Conservation (phyloP, 2,797 vertebrate species). For the Enteromius unitaeniatus region DNA sequence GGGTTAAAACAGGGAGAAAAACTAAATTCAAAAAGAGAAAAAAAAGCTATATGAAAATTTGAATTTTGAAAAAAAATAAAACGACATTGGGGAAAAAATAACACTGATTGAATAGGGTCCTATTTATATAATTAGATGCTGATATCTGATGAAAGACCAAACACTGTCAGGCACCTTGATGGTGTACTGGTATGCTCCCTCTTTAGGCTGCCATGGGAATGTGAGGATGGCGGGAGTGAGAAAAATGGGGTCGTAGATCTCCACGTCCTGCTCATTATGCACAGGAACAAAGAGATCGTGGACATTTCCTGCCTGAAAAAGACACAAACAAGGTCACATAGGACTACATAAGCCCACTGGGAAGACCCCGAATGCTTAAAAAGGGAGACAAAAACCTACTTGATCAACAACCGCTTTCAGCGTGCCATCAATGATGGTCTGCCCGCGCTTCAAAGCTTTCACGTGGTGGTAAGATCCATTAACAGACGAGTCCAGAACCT, state of each 20-base stretch:
- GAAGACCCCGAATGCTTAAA: background rate
- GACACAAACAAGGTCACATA: conserved; percentile 56
- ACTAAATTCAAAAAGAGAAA: too few relatives aligned
- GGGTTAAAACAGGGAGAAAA: too few relatives aligned
- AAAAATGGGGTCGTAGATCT: conserved; percentile 90
- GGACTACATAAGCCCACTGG: background rate
- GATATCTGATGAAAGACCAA: background rate
- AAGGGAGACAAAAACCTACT: conserved; percentile 64
- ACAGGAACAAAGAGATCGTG: conserved; percentile 82
- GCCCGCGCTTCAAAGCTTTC: conserved; percentile 82
- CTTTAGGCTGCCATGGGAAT: conserved; percentile 95
- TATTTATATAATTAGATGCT: background rate
- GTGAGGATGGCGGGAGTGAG: conserved; percentile 89
- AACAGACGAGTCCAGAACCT: conserved; percentile 84
- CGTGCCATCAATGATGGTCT: conserved; percentile 82
- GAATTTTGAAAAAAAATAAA: too few relatives aligned
- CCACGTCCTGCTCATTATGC: conserved; percentile 92
- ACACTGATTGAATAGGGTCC: too few relatives aligned
- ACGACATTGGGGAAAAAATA: too few relatives aligned
- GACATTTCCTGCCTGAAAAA: conserved; percentile 83
- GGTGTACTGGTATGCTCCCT: conserved; percentile 90
- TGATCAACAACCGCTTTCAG: conserved; percentile 87
- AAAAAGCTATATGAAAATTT: too few relatives aligned
- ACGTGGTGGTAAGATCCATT: conserved; percentile 91
- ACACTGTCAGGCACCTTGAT: conserved; percentile 81